Percentiles rank a stretch among this genome's conserved stretches.
These are phyloP conservation scores for Aleiodes leptofemur DNA, from an alignment of 2,888 invertebrate species.

Conservation along the genomic window DNA sequence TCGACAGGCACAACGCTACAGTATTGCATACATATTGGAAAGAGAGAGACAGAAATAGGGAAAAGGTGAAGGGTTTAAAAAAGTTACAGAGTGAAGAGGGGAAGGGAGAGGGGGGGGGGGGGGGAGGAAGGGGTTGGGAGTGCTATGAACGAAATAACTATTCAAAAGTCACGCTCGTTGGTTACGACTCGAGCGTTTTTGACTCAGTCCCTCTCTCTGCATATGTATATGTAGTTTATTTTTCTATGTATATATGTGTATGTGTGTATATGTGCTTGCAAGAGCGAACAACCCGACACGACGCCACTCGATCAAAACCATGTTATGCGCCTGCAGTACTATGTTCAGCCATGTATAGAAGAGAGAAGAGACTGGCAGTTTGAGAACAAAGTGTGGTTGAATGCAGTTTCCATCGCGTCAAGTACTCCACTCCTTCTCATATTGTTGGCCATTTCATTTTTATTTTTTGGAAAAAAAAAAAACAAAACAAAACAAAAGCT, in stretches of 20 bases:
- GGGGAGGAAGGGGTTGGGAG: background rate
- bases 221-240: conserved; percentile 16
- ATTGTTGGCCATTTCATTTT: background rate
- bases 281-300: conserved; percentile 13
- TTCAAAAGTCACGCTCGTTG: conserved; percentile 55
- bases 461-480: background rate
- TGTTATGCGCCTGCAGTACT: conserved; percentile 18
- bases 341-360: conserved; percentile 12
- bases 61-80: conserved; percentile 17
- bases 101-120: too few relatives aligned
- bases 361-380: conserved; percentile 26
- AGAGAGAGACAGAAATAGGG: conserved; percentile 13
- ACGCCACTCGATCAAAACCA: conserved; percentile 32
- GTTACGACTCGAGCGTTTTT: conserved; percentile 51
- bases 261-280: conserved; percentile 13
- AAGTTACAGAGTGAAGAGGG: background rate
- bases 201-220: conserved; percentile 32
- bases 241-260: background rate
- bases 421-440: conserved; percentile 5
- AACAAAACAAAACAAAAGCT: background rate
- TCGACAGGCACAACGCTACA: conserved; percentile 41
- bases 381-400: conserved; percentile 31
- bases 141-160: conserved; percentile 52
- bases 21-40: conserved; percentile 8
- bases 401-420: conserved; percentile 24